These are phyloP conservation scores for Venusia cambrica DNA, from an alignment of 2,888 invertebrate genomes.

Conservation along the genomic window DNA sequence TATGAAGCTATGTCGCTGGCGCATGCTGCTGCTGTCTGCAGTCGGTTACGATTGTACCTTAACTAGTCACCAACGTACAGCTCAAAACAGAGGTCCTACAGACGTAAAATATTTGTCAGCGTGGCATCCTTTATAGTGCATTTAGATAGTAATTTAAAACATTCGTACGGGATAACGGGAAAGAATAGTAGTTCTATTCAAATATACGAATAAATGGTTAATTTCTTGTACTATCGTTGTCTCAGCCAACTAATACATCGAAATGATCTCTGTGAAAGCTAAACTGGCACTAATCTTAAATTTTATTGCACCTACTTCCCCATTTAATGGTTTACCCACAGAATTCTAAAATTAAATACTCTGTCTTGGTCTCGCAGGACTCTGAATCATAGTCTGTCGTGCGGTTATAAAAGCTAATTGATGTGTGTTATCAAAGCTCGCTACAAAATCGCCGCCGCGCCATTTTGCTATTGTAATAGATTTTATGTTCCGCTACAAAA, in stretches of 20 bases:
- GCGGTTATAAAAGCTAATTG: conserved; percentile 37
- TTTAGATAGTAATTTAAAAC: too few relatives aligned
- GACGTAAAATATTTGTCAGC: too few relatives aligned
- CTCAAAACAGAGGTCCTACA: too few relatives aligned
- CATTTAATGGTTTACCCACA: conserved; percentile 7
- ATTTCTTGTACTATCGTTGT: too few relatives aligned
- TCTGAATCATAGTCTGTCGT: conserved; percentile 26
- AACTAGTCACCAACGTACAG: too few relatives aligned
- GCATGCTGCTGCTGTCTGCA: too few relatives aligned
- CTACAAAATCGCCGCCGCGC: conserved; percentile 29
- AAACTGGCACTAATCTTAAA: conserved; percentile 20
- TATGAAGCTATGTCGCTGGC: too few relatives aligned
- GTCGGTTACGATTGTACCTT: too few relatives aligned
- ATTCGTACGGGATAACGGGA: too few relatives aligned
- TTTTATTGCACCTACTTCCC: conserved; percentile 18
- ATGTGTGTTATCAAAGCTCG: conserved; percentile 32
- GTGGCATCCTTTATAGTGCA: too few relatives aligned
- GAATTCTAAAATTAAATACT: conserved; percentile 12
- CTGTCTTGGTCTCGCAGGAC: conserved; percentile 30
- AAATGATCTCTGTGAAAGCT: conserved; percentile 13
- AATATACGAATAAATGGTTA: too few relatives aligned
- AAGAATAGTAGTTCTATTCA: too few relatives aligned
- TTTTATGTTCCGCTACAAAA: conserved; percentile 42
- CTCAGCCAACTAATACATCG: conserved; percentile 11
- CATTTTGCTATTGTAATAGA: conserved; percentile 41